These are phyloP conservation scores for Heliconius sara DNA, from an alignment of 2,888 invertebrate species.

Conservation along the genomic window DNA sequence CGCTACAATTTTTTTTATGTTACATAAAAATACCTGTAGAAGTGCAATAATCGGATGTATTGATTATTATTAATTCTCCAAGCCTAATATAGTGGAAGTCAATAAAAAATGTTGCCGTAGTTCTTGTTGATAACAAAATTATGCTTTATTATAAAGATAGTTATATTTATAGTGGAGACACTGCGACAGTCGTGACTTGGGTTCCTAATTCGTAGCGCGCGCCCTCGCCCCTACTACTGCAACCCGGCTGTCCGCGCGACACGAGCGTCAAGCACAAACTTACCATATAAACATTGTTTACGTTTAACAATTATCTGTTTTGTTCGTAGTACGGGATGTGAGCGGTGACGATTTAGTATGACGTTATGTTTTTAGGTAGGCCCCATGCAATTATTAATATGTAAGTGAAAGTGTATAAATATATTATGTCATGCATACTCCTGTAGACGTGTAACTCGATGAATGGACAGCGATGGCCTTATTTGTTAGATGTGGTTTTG, in stretches of 20 bases:
- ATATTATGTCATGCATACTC: conserved; percentile 70
- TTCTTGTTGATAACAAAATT: conserved; percentile 77
- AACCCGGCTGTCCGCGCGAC: conserved; percentile 55
- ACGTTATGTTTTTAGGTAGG: conserved; percentile 74
- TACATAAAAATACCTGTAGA: not conserved
- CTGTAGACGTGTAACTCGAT: conserved; percentile 63
- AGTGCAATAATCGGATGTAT: conserved; percentile 13
- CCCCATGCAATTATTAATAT: conserved; percentile 77
- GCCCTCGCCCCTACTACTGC: conserved; percentile 49
- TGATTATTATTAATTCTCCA: conserved; percentile 67
- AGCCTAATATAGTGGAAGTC: conserved; percentile 70
- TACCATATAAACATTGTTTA: conserved; percentile 68
- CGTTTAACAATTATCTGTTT: conserved; percentile 60
- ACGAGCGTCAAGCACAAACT: conserved; percentile 79
- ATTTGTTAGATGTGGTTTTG: conserved; percentile 63
- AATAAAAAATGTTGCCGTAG: conserved; percentile 77
- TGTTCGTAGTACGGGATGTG: conserved; percentile 68
- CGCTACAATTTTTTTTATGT: not conserved
- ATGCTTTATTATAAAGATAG: conserved; percentile 77
- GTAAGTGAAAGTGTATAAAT: conserved; percentile 81
- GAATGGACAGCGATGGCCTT: conserved; percentile 72
- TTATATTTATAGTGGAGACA: conserved; percentile 73
- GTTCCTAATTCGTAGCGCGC: conserved; percentile 63
- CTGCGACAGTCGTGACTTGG: conserved; percentile 61
- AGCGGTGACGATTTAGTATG: conserved; percentile 69